phyloP scores from a whole-genome alignment of 2,797 vertebrate species.

The Fundulus diaphanus region DNA sequence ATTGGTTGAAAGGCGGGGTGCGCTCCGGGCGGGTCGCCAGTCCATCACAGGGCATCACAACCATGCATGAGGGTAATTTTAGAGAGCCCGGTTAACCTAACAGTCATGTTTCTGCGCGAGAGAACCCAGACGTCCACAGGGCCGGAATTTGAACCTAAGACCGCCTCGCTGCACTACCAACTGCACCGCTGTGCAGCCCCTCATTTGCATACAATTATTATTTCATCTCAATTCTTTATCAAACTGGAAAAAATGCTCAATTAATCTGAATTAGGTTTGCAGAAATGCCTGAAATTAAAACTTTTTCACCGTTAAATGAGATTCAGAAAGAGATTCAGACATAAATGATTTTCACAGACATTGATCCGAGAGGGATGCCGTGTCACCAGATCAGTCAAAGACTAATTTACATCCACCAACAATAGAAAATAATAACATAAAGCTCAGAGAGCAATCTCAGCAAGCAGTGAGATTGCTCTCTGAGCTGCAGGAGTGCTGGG shows the following conservation, averaged over 20 bases:
- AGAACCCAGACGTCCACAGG: no score
- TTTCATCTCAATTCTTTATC: background rate
- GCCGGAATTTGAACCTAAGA: no score
- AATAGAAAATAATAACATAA: background rate
- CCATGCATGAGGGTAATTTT: no score
- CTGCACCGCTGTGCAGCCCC: no score
- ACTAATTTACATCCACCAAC: background rate
- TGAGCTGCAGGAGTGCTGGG: conserved; percentile 14
- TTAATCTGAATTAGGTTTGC: background rate
- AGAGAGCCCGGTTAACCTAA: no score
- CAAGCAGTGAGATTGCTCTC: background rate
- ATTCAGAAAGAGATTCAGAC: background rate
- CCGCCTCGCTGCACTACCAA: no score
- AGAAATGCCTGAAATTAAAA: background rate
- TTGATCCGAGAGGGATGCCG: background rate
- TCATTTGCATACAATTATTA: no score
- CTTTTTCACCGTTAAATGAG: background rate
- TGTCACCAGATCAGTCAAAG: background rate
- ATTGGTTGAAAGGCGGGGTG: no score
- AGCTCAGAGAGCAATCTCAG: background rate
- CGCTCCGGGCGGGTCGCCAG: no score
- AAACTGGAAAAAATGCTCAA: background rate
- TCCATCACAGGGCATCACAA: no score
- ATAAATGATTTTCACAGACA: background rate
- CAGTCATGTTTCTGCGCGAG: no score